phyloP scores from a whole-genome alignment of 2,888 invertebrate species.

The Hemithea aestivaria region DNA sequence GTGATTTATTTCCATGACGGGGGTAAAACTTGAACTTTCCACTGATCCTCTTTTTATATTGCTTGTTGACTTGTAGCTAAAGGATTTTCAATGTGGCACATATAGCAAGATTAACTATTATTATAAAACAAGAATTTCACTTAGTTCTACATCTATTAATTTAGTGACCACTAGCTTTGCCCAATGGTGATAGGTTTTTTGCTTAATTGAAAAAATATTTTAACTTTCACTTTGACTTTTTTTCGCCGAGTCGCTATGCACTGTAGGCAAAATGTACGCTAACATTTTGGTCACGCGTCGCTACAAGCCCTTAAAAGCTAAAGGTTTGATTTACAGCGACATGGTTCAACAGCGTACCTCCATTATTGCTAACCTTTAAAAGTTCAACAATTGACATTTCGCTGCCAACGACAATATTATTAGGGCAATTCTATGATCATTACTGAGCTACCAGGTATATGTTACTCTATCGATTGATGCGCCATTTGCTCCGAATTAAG shows the following conservation, averaged over 20 bases:
- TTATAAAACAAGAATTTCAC: no score
- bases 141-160: no score
- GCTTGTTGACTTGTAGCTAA: constrained; percentile 24
- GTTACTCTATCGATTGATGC: constrained; percentile 2
- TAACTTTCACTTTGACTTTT: no score
- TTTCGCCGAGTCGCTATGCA: no score
- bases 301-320: no score
- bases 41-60: constrained; percentile 57
- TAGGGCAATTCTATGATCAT: constrained; percentile 45
- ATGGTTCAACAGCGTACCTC: constrained; percentile 58
- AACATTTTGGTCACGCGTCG: no score
- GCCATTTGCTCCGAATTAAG: not conserved
- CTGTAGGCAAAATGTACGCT: no score
- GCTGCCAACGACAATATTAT: constrained; percentile 54
- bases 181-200: no score
- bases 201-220: no score
- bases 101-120: no score
- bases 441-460: constrained; percentile 41
- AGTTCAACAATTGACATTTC: constrained; percentile 72
- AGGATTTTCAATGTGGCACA: no score
- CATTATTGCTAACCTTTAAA: constrained; percentile 59
- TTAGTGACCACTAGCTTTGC: no score
- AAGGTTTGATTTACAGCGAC: constrained; percentile 60
- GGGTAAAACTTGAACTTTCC: constrained; percentile 50
- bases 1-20: constrained; percentile 29